phyloP scores from a whole-genome alignment of 2,113 vertebrate species.

The Opisthocomus hoazin region DNA sequence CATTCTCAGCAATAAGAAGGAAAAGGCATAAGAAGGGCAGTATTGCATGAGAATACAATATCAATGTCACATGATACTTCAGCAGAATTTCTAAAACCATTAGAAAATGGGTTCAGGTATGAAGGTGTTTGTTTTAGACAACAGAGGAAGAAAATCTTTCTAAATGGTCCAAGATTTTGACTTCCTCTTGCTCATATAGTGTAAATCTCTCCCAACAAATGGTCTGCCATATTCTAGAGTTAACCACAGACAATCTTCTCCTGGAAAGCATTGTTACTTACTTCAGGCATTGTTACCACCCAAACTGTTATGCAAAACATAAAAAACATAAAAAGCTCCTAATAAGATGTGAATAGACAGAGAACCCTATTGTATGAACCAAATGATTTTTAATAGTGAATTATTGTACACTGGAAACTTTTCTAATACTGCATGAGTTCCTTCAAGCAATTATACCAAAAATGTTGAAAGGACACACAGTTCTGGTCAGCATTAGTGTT shows the following conservation, averaged over 20 bases:
- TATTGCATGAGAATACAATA: background rate
- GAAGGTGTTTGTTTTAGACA: background rate
- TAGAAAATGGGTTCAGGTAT: background rate
- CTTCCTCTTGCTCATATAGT: background rate
- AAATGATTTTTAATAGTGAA: background rate
- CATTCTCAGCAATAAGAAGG: background rate
- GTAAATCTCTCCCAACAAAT: background rate
- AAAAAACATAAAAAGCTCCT: too few relatives aligned
- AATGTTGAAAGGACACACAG: conserved; percentile 40
- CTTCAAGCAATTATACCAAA: conserved; percentile 56
- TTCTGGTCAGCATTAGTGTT: conserved; percentile 39
- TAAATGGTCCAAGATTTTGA: background rate
- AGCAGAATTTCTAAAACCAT: background rate
- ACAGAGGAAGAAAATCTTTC: background rate
- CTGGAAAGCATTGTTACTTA: background rate
- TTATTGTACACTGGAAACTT: conserved; percentile 24
- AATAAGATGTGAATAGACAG: background rate
- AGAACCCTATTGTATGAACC: background rate
- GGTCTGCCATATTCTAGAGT: background rate
- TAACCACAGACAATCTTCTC: background rate
- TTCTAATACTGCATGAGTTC: conserved; percentile 32
- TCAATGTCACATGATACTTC: background rate
- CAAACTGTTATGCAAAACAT: conserved; percentile 22
- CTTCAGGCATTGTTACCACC: background rate
- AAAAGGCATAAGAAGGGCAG: background rate